A percentile compares a stretch with the other conserved stretches of the same genome.
phyloP scores from a whole-genome alignment of 2,888 invertebrate genomes.

The Xanthia togata region DNA sequence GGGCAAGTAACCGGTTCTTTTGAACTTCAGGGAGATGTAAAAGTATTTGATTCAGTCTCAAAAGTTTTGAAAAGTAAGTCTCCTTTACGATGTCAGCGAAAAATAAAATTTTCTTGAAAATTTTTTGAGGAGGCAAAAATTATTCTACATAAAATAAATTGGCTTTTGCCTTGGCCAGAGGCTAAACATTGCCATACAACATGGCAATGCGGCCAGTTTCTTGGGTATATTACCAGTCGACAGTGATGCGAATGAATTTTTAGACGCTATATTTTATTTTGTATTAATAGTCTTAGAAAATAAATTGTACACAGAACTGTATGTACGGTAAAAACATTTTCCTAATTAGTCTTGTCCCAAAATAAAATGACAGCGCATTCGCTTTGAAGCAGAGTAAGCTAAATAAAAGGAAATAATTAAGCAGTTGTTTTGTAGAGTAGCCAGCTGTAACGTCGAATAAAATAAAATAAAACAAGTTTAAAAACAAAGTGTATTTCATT shows the following conservation, averaged over 20 bases:
- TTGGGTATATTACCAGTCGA: too few relatives aligned
- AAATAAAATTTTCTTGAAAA: not conserved
- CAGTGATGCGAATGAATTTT: too few relatives aligned
- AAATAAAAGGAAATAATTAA: constrained; percentile 3
- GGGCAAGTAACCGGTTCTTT: constrained; percentile 48
- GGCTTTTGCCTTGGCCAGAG: too few relatives aligned
- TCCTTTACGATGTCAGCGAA: constrained; percentile 1
- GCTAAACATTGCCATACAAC: too few relatives aligned
- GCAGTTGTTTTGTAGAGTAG: not conserved
- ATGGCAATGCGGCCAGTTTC: too few relatives aligned
- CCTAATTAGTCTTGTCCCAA: not conserved
- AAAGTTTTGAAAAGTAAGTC: constrained; percentile 25
- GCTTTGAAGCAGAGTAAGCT: not conserved
- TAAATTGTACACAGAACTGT: not conserved
- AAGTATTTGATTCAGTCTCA: constrained; percentile 56
- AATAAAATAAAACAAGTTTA: constrained; percentile 3
- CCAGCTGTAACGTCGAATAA: not conserved
- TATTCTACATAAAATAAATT: not conserved
- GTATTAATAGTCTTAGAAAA: too few relatives aligned
- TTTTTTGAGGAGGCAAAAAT: not conserved
- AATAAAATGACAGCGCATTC: not conserved
- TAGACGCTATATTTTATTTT: too few relatives aligned
- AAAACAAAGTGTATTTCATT: not conserved
- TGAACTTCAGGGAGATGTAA: constrained; percentile 51
- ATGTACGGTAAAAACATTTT: not conserved